phyloP scores from a whole-genome alignment of 2,113 vertebrate species.

The Siphamia tubifer region DNA sequence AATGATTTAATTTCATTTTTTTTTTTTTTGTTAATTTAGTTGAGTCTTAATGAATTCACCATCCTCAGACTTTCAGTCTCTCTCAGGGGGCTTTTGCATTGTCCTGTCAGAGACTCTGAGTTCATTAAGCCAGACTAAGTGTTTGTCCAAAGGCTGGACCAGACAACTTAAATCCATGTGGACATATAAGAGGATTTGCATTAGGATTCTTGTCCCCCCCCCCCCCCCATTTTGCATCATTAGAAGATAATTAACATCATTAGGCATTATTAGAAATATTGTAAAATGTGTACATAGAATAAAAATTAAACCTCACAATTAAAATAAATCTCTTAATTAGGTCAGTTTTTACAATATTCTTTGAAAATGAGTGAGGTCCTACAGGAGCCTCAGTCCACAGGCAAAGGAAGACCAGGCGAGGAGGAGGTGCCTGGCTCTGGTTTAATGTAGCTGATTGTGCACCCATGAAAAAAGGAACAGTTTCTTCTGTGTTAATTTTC shows the following conservation, averaged over 20 bases:
- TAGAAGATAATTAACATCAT: no score
- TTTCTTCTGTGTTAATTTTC: slow-evolving; percentile 98
- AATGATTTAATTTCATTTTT: background rate
- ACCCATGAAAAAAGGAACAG: slow-evolving; percentile 96
- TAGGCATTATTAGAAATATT: no score
- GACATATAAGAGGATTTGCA: slow-evolving; percentile 21
- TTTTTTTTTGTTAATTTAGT: background rate
- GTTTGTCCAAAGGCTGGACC: slow-evolving; percentile 62
- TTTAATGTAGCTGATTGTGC: slow-evolving; percentile 96
- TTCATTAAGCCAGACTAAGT: slow-evolving; percentile 51
- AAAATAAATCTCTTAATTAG: no score
- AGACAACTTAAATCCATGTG: slow-evolving; percentile 46
- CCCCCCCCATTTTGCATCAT: background rate
- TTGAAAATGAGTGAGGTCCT: background rate
- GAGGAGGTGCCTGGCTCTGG: slow-evolving; percentile 57
- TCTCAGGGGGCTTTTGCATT: slow-evolving; percentile 7
- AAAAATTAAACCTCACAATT: no score
- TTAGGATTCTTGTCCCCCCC: background rate
- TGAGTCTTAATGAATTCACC: background rate
- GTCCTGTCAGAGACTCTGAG: slow-evolving; percentile 27
- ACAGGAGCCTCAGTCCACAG: background rate
- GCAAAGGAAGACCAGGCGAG: background rate
- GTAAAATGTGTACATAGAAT: no score
- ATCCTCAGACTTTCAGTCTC: background rate
- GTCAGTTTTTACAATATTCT: background rate